Base-by-base conservation (phyloP, 2,797 vertebrate genomes). In the Pempheris klunzingeri region DNA sequence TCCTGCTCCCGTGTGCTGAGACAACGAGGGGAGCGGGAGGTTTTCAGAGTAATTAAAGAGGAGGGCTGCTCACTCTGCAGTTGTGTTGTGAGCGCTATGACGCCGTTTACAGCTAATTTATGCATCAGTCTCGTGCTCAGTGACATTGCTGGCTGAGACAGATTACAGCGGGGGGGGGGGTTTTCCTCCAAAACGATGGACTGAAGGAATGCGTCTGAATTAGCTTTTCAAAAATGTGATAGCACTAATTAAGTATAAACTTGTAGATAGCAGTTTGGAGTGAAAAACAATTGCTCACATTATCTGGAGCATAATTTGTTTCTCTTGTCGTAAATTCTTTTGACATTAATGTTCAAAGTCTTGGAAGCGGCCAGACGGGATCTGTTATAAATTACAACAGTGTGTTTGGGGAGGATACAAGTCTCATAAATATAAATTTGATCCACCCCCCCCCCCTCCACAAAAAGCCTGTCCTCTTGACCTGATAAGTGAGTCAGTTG, bases 291-390 rank as follows among this genome's bases (percentile, higher is more conserved):
- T 86, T 78, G 62, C 71, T 87, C 81, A 74, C 82, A 66, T 87
- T 86, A 92, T 86, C 88, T 73, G 67, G 54, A 77, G 69, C 61
- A 43, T 83, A 85, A 92, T 92, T 90, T 89, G 65, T 91, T 87
- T 91, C 78, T 87, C 77, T 87, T 77, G 81, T 83, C 74, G 38
- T 92, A 91, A 88, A 92, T 90, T 91, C 76, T 80, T 92, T 82
- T 91, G 90, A 93, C 89, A 73, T 89, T 91, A 90, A 93, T 92
- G 88, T 89, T 91, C 86, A 88, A 92, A 90, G 91, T 92, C 88
- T 90, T 92, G 77, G 87, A 94, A 87, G 87, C 87, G 18, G 71
- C 84, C 85, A 82, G 78, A 90, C 86, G 63, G 74, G 92, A 87
- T 92, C 90, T 92, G 92, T 91, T 92, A 86, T 92, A 81, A 93